Conservation (phyloP, 2,113 vertebrate genomes). For the Telmatochromis brichardi region DNA sequence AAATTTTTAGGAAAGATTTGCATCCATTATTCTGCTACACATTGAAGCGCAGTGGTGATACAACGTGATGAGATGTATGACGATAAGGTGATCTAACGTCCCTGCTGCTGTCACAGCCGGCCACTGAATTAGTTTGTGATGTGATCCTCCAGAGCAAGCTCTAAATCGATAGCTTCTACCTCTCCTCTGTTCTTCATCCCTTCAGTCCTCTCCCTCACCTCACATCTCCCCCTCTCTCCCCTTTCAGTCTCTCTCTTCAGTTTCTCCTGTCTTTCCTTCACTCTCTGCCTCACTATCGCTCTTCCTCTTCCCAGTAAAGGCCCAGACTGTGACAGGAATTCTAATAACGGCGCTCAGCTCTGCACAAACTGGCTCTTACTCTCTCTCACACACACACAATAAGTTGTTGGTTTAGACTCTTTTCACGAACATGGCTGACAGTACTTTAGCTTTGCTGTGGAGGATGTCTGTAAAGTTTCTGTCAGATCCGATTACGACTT, state of each 20-base stretch:
- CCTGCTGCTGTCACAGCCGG: neutral
- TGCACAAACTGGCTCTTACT: conserved; percentile 16
- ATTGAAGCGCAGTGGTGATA: neutral
- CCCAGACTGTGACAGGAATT: conserved; percentile 64
- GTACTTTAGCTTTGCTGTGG: neutral
- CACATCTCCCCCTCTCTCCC: neutral
- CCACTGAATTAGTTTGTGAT: conserved; percentile 36
- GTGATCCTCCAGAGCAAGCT: conserved; percentile 43
- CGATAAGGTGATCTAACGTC: neutral
- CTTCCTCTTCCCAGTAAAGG: conserved; percentile 45
- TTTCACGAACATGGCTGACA: neutral
- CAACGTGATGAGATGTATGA: neutral
- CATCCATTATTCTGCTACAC: neutral
- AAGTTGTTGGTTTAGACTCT: neutral
- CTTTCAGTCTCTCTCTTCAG: neutral
- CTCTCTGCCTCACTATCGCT: neutral
- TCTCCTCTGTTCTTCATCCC: neutral
- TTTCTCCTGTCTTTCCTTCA: neutral
- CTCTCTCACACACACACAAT: neutral
- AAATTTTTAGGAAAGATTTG: neutral
- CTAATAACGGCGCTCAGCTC: conserved; percentile 40
- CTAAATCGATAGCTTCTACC: conserved; percentile 52
- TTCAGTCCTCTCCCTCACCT: conserved; percentile 8
- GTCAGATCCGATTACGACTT: neutral
- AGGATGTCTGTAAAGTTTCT: neutral